phyloP scores from a whole-genome alignment of 1,140 invertebrate species.

The Tigriopus japonicus region DNA sequence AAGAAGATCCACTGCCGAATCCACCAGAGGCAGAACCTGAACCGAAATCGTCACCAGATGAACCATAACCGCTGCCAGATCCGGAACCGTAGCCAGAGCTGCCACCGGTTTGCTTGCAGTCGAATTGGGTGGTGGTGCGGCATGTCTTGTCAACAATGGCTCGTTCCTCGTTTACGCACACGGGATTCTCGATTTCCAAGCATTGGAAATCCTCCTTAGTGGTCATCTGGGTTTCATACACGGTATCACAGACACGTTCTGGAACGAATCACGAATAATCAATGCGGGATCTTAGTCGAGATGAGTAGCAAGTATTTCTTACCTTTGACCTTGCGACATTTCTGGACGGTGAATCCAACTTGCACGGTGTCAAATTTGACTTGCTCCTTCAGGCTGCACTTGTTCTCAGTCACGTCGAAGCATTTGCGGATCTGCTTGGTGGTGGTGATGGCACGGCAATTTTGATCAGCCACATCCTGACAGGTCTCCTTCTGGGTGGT shows the following conservation, averaged over 20 bases:
- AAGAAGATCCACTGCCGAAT: neutral
- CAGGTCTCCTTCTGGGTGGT: neutral
- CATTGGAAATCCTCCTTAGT: neutral
- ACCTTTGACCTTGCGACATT: slow-evolving; percentile 3
- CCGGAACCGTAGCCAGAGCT: neutral
- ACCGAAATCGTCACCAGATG: neutral
- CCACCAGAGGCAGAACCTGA: neutral
- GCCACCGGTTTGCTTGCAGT: neutral
- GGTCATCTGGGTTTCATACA: neutral
- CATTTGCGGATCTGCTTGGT: neutral
- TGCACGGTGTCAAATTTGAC: neutral
- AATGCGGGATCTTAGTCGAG: no score
- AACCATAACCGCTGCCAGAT: neutral
- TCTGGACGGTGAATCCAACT: neutral
- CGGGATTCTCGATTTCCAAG: neutral
- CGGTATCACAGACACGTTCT: slow-evolving; percentile 2
- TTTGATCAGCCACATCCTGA: neutral
- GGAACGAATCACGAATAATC: no score
- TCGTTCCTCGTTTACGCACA: neutral
- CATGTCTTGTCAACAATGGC: neutral
- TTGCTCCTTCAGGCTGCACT: neutral
- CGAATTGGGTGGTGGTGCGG: neutral
- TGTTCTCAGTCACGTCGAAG: neutral
- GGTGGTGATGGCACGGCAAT: neutral
- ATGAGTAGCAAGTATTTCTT: neutral